Evolutionary conservation across 2,888 invertebrate species (phyloP).

Genomic region (Cremastinae sp.): DNA sequence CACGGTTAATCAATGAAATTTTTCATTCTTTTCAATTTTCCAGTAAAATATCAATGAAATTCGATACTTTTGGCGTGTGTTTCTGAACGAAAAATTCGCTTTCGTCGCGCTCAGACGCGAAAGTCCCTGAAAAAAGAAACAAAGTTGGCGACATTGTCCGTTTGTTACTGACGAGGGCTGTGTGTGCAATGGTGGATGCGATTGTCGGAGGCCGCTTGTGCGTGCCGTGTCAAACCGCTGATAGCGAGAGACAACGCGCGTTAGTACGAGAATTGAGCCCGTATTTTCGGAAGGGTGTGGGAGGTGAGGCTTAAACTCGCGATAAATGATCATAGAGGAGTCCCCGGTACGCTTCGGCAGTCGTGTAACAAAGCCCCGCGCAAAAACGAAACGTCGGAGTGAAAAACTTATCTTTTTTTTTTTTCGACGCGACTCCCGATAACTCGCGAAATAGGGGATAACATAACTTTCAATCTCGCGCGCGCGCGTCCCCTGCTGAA

Average conservation of each 20-base stretch:
- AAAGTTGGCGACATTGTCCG: constrained; percentile 51
- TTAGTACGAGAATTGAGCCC: constrained; percentile 9
- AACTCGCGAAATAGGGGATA: background rate
- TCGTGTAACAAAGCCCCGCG: constrained; percentile 49
- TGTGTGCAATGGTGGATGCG: constrained; percentile 70
- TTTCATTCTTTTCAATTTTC: no score
- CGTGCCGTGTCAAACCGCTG: constrained; percentile 69
- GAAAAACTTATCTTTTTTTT: constrained; percentile 39
- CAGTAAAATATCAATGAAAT: no score
- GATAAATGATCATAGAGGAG: background rate
- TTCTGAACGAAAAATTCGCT: constrained; percentile 1
- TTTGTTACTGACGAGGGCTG: constrained; percentile 65
- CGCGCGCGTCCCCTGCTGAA: constrained; percentile 12
- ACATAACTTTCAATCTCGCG: constrained; percentile 4
- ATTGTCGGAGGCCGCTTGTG: constrained; percentile 68
- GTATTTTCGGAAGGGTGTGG: constrained; percentile 51
- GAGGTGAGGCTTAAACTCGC: constrained; percentile 40
- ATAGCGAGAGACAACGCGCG: constrained; percentile 37
- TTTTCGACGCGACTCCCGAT: constrained; percentile 60
- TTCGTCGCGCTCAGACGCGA: no score
- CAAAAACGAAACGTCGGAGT: constrained; percentile 52
- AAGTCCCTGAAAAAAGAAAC: constrained; percentile 42
- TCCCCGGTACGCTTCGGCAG: constrained; percentile 5
- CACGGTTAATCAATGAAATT: no score
- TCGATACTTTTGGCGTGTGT: background rate